Conservation (phyloP, 2,797 vertebrate genomes). For the Zenarchopterus dispar region DNA sequence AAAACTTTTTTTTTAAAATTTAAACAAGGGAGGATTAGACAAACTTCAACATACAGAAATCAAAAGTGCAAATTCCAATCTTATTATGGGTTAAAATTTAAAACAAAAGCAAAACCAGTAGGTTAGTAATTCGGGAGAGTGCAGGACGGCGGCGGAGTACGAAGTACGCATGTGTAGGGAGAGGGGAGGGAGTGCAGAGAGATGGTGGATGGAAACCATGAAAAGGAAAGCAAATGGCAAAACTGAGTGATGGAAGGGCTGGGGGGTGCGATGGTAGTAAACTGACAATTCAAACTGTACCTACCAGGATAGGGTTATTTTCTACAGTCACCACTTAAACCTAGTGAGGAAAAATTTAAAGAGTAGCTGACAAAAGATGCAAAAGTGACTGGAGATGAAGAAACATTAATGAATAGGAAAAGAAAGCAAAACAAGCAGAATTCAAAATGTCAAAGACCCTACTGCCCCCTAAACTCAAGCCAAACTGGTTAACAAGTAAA, state of each 20-base stretch:
- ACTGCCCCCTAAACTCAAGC: too few relatives aligned
- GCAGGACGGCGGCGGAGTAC: constrained; percentile 44
- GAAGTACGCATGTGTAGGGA: constrained; percentile 18
- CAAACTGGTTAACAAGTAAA: too few relatives aligned
- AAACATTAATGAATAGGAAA: constrained; percentile 74
- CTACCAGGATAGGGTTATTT: constrained; percentile 87
- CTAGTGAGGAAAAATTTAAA: constrained; percentile 88
- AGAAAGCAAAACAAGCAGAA: constrained; percentile 62
- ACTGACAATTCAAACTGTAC: constrained; percentile 82
- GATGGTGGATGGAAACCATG: constrained; percentile 15
- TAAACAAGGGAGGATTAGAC: constrained; percentile 11
- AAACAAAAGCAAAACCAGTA: constrained; percentile 51
- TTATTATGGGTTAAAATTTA: constrained; percentile 55
- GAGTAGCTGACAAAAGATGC: constrained; percentile 83
- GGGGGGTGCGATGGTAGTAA: constrained; percentile 56
- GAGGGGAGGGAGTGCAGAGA: constrained; percentile 19
- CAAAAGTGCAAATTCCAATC: constrained; percentile 61
- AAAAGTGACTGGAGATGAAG: constrained; percentile 77
- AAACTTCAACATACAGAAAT: constrained; percentile 80
- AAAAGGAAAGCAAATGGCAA: constrained; percentile 22
- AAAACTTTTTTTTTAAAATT: too few relatives aligned
- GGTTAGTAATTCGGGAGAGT: constrained; percentile 64
- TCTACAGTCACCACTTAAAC: constrained; percentile 89
- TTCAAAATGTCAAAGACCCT: constrained; percentile 59
- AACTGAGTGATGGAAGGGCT: not conserved